A percentile compares a stretch with the other conserved stretches of the same genome.
Conservation (phyloP, 1,140 invertebrate genomes). For the Trichomalopsis sarcophagae region DNA sequence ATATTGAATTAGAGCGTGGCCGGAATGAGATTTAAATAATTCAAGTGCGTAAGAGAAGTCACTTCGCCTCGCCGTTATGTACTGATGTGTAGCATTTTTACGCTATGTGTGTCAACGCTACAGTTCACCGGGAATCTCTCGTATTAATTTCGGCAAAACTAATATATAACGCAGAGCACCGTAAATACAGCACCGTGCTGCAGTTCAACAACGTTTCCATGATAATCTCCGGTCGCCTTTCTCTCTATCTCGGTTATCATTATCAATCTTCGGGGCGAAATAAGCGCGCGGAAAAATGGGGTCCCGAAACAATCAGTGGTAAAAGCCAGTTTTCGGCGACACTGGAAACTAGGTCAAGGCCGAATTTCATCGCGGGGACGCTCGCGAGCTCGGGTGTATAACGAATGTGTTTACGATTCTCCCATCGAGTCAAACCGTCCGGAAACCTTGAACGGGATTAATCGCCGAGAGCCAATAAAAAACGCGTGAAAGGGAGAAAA, state of each 20-base stretch:
- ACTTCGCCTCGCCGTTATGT: no score
- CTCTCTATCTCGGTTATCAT: background rate
- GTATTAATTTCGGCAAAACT: background rate
- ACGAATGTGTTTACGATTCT: conserved; percentile 22
- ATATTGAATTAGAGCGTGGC: no score
- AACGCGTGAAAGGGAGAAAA: background rate
- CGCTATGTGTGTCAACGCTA: background rate
- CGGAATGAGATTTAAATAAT: no score
- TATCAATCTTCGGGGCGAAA: background rate
- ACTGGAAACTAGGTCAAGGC: conserved; percentile 21
- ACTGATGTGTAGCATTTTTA: background rate
- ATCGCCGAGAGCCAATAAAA: background rate
- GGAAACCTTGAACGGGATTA: conserved; percentile 2
- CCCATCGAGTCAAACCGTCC: background rate
- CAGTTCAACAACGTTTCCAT: background rate
- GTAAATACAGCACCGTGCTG: background rate
- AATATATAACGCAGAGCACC: background rate
- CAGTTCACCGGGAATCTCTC: background rate
- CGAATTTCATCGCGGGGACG: background rate
- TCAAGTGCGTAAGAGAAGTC: no score
- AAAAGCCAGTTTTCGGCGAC: conserved; percentile 9
- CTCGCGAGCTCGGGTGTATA: background rate
- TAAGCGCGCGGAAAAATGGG: background rate
- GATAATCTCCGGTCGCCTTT: background rate
- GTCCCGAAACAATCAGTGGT: conserved; percentile 21